These are phyloP conservation scores for Galerucella calmariensis DNA, from an alignment of 2,888 invertebrate species.

Conservation along the genomic window DNA sequence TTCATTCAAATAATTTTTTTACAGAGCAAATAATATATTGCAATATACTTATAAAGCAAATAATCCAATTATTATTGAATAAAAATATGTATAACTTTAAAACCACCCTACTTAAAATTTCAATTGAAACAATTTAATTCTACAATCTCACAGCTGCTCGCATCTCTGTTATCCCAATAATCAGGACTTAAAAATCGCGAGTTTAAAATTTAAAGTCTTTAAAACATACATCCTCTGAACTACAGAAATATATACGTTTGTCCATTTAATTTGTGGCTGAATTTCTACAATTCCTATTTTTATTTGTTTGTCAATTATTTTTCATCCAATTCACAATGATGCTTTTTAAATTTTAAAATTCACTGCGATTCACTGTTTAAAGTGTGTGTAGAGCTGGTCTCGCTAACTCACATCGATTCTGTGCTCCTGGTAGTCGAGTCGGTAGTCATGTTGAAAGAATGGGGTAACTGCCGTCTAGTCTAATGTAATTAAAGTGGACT, in stretches of 20 bases:
- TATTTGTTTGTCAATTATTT: slow-evolving; percentile 8
- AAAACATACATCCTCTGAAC: background rate
- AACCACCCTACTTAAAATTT: background rate
- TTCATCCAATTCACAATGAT: background rate
- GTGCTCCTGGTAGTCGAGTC: background rate
- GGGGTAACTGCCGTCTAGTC: slow-evolving; percentile 5
- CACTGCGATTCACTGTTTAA: background rate
- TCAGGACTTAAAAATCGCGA: slow-evolving; percentile 16
- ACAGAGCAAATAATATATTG: too few relatives aligned
- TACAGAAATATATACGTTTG: background rate
- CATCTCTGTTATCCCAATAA: slow-evolving; percentile 9
- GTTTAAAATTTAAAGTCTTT: slow-evolving; percentile 26
- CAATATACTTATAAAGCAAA: too few relatives aligned
- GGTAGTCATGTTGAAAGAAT: slow-evolving; percentile 22
- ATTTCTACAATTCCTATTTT: background rate
- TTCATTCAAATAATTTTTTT: too few relatives aligned
- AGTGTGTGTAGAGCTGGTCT: background rate
- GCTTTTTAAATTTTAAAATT: slow-evolving; percentile 16
- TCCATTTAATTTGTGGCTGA: slow-evolving; percentile 5
- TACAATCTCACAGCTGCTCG: background rate
- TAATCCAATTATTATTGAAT: too few relatives aligned
- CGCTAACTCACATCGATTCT: background rate
- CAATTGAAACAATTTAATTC: background rate
- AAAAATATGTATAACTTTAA: too few relatives aligned
- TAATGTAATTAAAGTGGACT: too few relatives aligned